phyloP scores from a whole-genome alignment of 2,113 vertebrate genomes.

The Bos javanicus region DNA sequence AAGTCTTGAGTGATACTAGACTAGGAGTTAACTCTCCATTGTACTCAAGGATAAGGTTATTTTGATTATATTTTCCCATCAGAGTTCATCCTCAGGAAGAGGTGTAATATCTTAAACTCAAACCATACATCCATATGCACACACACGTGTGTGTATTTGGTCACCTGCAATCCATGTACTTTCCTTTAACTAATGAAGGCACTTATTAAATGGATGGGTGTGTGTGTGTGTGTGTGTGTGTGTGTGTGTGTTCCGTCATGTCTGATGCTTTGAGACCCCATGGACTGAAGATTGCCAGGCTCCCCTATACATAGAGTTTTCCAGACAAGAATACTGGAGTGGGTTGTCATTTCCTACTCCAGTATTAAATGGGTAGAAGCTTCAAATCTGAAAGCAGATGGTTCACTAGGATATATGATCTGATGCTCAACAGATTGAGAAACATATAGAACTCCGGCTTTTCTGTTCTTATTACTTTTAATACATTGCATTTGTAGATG shows the following conservation, averaged over 20 bases:
- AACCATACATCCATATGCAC: background rate
- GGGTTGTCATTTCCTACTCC: background rate
- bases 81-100: background rate
- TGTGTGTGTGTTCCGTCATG: background rate
- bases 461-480: background rate
- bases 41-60: background rate
- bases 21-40: background rate
- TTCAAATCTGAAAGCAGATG: background rate
- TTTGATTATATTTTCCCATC: background rate
- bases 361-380: background rate
- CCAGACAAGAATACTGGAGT: background rate
- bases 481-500: background rate
- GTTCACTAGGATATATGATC: conserved; percentile 8
- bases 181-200: background rate
- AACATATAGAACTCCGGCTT: background rate
- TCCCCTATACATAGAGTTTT: background rate
- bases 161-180: background rate
- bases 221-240: background rate
- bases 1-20: background rate
- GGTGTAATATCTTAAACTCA: background rate
- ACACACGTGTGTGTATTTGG: background rate
- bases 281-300: background rate
- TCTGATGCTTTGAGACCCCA: background rate
- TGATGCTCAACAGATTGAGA: background rate
- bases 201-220: background rate